Conservation (phyloP, 2,888 invertebrate genomes). For the Metalampra italica region DNA sequence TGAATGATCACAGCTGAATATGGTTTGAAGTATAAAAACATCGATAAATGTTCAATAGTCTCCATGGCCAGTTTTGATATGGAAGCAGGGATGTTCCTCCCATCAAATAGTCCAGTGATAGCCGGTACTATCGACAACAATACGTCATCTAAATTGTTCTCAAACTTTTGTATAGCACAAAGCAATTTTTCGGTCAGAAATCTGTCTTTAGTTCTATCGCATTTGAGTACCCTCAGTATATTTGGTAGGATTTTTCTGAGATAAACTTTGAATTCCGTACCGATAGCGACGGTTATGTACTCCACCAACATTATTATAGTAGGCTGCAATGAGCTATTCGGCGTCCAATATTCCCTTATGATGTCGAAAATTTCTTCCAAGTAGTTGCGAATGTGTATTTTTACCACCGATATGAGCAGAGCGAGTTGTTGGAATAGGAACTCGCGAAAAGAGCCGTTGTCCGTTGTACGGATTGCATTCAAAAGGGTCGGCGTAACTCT, state of each 20-base stretch:
- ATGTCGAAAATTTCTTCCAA: conserved; percentile 96
- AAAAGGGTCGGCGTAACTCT: conserved; percentile 93
- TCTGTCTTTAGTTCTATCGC: conserved; percentile 92
- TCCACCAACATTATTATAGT: conserved; percentile 94
- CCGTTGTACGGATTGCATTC: conserved; percentile 93
- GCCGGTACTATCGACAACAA: conserved; percentile 96
- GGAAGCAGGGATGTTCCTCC: conserved; percentile 87
- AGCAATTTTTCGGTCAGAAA: conserved; percentile 90
- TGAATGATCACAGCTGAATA: conserved; percentile 96
- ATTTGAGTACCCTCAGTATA: conserved; percentile 92
- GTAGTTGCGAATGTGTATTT: conserved; percentile 97
- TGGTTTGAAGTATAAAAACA: conserved; percentile 93
- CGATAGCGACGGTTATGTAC: conserved; percentile 94
- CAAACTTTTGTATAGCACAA: conserved; percentile 93
- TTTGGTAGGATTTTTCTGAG: conserved; percentile 95
- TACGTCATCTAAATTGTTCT: conserved; percentile 96
- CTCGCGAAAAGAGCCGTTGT: conserved; percentile 87
- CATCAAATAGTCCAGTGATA: conserved; percentile 93
- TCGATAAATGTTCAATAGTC: conserved; percentile 93
- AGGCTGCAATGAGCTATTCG: conserved; percentile 88
- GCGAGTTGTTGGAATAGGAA: conserved; percentile 97
- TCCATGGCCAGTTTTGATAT: conserved; percentile 87
- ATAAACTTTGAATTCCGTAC: conserved; percentile 97
- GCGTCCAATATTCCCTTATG: conserved; percentile 96
- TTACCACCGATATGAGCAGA: conserved; percentile 95